A percentile compares a stretch with the other conserved stretches of the same genome.
Evolutionary conservation across 1,140 invertebrate species (phyloP).

Genomic region (Monochamus saltuarius): DNA sequence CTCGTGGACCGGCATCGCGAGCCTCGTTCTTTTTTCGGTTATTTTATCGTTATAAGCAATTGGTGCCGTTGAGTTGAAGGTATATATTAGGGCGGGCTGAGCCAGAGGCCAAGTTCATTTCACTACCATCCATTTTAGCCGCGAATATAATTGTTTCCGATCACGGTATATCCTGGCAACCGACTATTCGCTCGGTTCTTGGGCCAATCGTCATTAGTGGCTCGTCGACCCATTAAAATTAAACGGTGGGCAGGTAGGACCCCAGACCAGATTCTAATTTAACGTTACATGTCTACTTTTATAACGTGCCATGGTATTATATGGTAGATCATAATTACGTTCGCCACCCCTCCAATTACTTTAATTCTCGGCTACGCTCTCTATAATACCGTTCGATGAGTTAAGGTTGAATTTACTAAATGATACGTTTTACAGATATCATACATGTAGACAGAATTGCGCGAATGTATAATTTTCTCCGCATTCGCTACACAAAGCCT

Average conservation of each 20-base stretch:
- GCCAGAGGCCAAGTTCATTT: background rate
- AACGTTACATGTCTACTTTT: slow-evolving; percentile 8
- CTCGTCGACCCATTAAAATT: slow-evolving; percentile 32
- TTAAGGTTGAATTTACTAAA: slow-evolving; percentile 9
- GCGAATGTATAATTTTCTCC: slow-evolving; percentile 4
- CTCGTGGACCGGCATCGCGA: no score
- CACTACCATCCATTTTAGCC: slow-evolving; percentile 37
- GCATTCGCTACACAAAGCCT: slow-evolving; percentile 1
- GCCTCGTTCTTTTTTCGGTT: no score
- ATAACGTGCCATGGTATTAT: background rate
- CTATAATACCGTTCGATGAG: background rate
- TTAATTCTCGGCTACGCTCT: slow-evolving; percentile 6
- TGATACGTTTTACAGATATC: background rate
- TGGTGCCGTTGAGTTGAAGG: slow-evolving; percentile 6
- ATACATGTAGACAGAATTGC: no score
- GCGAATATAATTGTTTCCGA: slow-evolving; percentile 44
- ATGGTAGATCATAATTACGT: slow-evolving; percentile 8
- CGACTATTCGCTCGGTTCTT: slow-evolving; percentile 37
- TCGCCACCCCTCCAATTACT: slow-evolving; percentile 12
- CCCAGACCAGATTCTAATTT: slow-evolving; percentile 15
- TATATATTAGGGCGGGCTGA: slow-evolving; percentile 8
- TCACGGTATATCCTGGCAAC: slow-evolving; percentile 38
- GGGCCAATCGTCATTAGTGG: slow-evolving; percentile 41
- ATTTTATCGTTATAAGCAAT: background rate
- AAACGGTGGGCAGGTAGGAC: slow-evolving; percentile 24